Evolutionary conservation across 2,888 invertebrate species (phyloP), one percentile per base, ranked within the genome.

Genomic region (Dicycla oo): DNA sequence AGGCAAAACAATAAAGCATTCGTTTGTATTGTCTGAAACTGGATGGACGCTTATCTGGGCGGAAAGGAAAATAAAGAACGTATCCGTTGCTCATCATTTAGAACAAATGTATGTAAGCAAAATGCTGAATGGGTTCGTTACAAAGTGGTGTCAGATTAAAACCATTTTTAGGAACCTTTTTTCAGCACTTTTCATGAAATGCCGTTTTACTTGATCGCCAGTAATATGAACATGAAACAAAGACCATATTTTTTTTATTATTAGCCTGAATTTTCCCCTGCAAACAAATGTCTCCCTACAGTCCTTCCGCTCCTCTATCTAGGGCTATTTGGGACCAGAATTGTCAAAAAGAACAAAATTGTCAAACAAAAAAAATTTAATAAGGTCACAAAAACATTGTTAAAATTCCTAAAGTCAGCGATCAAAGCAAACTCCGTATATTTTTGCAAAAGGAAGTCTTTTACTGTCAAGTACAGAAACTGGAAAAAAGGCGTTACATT

Each of bases 1-100:
- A 66, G 58, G 15, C 64, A 65, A 68, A 79, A 79, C 80, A 79
- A 75, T 79, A 79, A 54, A 68, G 57, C 53, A 61, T 62, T 75
- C 45, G 56, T 68, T 72, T 51, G 68, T 79, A 71, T 79, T 75
- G 79, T 79, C 56, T 71, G 54, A 58, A 65, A 75, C 79, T 61
- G 53, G 38, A 75, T 75, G 49, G 40, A 40, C 61, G 60, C 47
- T 75, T 79, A 75, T 79, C 75, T 71, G 53, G 40, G 49, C 53
- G 53, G 49, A 45, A 47, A 78, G 57, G n/a, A 72, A 49, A 49
- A 79, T 58, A 65, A 68, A 65, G 47, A 54, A 54, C 66, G 5
- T 58, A 57, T 71, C 66, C 26, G 64, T n/a, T 43, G 43, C 20
- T 61, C 69, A 47, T 75, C 63, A 60, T 57, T 62, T 30, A 23